Base-by-base conservation (phyloP, 2,888 invertebrate genomes). In the Napeogenes inachia region DNA sequence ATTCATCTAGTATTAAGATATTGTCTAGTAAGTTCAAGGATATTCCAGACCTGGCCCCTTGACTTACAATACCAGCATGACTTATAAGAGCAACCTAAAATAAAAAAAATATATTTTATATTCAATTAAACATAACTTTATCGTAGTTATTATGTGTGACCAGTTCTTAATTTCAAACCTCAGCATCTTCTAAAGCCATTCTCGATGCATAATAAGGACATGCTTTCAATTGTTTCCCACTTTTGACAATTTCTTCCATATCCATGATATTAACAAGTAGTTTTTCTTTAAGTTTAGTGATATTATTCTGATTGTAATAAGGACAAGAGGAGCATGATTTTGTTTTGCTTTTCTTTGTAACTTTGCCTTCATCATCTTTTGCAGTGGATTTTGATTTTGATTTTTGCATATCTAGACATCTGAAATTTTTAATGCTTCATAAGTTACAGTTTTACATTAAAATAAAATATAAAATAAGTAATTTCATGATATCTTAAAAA, bases 181-280 rank as follows among this genome's bases (percentile, higher is more conserved):
- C 96, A 8, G 98, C 96, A 79, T 96, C 94, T 68, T 94, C 93
- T 35, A 96, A 90, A 4, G 98, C 95, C 77, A 93, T 92, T 73
- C 98, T 92, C 1, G 96, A 92, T 0, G 97, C 96, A 84, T 99
- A 99, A 89, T 99, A 99, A 0, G 99, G 97, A 84, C 99, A 99
- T 0, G 96, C 96, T 67, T 94, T 93, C 57, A 94, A 75, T 66
- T 93, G 87, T 74, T 93, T 92, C 0, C 95, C 97, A 71, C 88
- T 87, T 53, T 85, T 87, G 0, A 95, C 94, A 60, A 98, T 87
- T 73, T 98, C 96, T 81, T 99, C 98, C 73, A 99, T 94, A 82
- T 99, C 98, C 76, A 94, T 89, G 12, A 98, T 93, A 65, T 95
- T 93, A 0, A 92, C 90, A 4, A 97, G 78, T 56, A 94, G 89